Percentiles rank a stretch among this genome's conserved stretches.
These are phyloP conservation scores for Zeus faber DNA, from an alignment of 2,113 vertebrate genomes.

Conservation along the genomic window DNA sequence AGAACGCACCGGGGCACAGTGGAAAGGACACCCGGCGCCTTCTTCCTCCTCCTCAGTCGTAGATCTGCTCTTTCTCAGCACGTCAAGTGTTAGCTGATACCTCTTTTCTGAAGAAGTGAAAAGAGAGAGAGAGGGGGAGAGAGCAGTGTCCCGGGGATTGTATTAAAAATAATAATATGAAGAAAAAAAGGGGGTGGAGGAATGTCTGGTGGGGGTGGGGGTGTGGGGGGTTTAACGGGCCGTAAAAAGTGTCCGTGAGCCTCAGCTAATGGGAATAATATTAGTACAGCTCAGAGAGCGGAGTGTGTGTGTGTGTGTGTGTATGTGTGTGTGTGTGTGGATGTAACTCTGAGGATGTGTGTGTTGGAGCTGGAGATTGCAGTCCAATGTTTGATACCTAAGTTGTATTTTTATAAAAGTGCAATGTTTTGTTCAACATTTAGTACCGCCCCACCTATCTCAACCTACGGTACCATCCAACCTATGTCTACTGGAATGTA, in stretches of 20 bases:
- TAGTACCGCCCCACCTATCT: too few relatives aligned
- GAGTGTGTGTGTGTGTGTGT: background rate
- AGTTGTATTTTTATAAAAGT: too few relatives aligned
- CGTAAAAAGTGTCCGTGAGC: conserved; percentile 20
- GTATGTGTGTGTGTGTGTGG: too few relatives aligned
- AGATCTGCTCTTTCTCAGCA: conserved; percentile 32
- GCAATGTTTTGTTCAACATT: too few relatives aligned
- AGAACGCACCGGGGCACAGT: too few relatives aligned
- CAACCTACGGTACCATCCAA: too few relatives aligned
- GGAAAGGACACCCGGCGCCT: background rate
- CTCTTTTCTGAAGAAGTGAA: conserved; percentile 37
- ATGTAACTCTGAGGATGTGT: too few relatives aligned
- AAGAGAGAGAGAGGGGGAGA: conserved; percentile 8
- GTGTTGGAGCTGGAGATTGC: too few relatives aligned
- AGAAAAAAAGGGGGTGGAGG: conserved; percentile 49
- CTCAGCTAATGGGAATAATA: background rate
- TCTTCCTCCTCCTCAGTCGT: conserved; percentile 63
- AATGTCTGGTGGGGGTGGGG: conserved; percentile 24
- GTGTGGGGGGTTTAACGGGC: too few relatives aligned
- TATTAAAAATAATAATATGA: conserved; percentile 54
- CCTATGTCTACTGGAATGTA: too few relatives aligned
- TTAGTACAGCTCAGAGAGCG: background rate
- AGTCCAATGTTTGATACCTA: too few relatives aligned
- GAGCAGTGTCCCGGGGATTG: conserved; percentile 40
- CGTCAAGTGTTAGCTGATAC: conserved; percentile 65